Base-by-base conservation (phyloP, 1,140 invertebrate genomes). In the Muscidifurax raptorellus region DNA sequence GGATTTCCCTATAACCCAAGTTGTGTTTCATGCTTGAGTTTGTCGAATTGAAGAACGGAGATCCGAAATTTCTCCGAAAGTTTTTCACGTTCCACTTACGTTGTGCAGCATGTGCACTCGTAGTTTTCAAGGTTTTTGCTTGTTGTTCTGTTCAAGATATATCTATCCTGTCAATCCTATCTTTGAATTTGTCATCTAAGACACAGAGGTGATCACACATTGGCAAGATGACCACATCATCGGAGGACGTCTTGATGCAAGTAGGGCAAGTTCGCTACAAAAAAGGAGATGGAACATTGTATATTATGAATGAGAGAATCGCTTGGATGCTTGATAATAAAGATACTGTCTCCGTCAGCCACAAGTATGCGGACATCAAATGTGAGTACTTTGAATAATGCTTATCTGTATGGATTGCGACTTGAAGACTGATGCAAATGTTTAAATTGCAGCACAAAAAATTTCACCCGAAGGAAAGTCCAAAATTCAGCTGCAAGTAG, bases 401-500 rank as follows among this genome's bases (percentile, higher is more conserved):
- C 69, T 71, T 80, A 44, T 22, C 64, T 0, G 3, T 30, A n/a
- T n/a, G 85, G 12, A 18, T 4, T 59, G 2, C 7, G 5, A 10
- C 7, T 80, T 27, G 10, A 44, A 47, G 25, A 18, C 0, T 30
- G 0, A 78, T 59, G 9, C n/a, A n/a, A 66, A 78, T 87, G 94
- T 95, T 84, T 92, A 0, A 12, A 28, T 69, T 28, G 66, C 28
- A 99, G 98, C 96, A 84, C 99, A 99, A 95, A 99, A 99, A 94
- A 99, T 99, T 88, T 99, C 98, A 75, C 98, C 99, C 0, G 98
- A 98, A 90, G 98, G 98, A 13, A 99, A 99, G 94, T 96, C 98
- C 30, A 99, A 99, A 94, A 97, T 99, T 80, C 99, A 99, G 92
- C 94, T 99, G n/a, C 99, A 99, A 95, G 95, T 99, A 15, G 97